Evolutionary conservation across 2,113 vertebrate genomes (phyloP), one percentile per base, ranked within the genome.

Genomic region (Columba janthina): DNA sequence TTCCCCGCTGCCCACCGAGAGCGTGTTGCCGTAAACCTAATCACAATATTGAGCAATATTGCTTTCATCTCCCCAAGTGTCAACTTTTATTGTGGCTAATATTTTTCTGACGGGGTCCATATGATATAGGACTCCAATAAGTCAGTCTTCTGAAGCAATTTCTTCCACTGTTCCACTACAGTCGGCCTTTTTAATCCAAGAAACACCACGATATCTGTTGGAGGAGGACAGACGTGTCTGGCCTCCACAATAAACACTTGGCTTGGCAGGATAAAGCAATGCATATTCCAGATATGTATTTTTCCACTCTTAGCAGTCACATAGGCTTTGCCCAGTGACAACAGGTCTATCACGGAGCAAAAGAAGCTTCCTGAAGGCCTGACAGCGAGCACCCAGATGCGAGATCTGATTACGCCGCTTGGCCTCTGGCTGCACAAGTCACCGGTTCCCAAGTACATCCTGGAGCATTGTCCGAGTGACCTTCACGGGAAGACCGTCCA

Each of bases 241-340:
- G 93, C 81, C 90, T 96, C 91, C 94, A 96, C 95, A 95, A 95
- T 95, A 96, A 97, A 95, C 93, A 92, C 95, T 95, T 87, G 75
- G 57, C 88, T 97, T 97, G 96, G 96, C 97, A 97, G 94, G 72
- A 85, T 64, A 64, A 62, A 89, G 92, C 88, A 80, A 92, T 82
- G 94, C 89, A 62, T 96, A 95, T 96, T 97, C 96, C 97, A 97
- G 96, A 94, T 93, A 96, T 89, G 83, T 96, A 73, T 85, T 97
- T 97, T 96, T 95, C 93, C 96, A 96, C 91, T 94, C 95, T 96
- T 92, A 81, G 95, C 92, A 95, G 85, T 67, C 97, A 76, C 92
- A 93, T 32, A n/a, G 80, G 74, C 94, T 96, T 53, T 85, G 88
- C 85, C 88, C 94, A 89, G 89, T 19, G 69, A 96, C 92, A 88